phyloP scores from a whole-genome alignment of 2,888 invertebrate genomes.

The Ashinkailepas kermadecensis region DNA sequence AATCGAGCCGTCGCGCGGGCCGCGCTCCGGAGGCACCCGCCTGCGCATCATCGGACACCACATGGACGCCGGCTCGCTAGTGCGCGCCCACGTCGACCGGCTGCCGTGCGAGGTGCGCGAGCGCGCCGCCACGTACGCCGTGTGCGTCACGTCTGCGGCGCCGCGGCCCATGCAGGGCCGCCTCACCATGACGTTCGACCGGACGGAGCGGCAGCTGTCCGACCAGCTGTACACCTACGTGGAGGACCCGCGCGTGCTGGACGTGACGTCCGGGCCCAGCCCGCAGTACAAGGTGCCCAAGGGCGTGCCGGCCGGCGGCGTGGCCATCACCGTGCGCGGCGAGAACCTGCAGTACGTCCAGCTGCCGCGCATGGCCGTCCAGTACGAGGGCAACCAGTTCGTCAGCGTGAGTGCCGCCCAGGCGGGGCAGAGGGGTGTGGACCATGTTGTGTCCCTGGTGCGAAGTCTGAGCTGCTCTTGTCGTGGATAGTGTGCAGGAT shows the following conservation, averaged over 20 bases:
- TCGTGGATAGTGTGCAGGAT: no score
- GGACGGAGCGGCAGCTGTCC: slow-evolving; percentile 39
- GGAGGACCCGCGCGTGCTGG: slow-evolving; percentile 40
- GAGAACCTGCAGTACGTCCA: slow-evolving; percentile 83
- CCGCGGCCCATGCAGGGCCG: slow-evolving; percentile 36
- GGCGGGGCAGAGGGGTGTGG: no score
- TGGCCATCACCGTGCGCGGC: slow-evolving; percentile 79
- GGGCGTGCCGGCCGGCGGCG: slow-evolving; percentile 87
- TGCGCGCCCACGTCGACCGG: slow-evolving; percentile 78
- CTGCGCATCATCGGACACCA: slow-evolving; percentile 82
- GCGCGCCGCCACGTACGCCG: slow-evolving; percentile 34
- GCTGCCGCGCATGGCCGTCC: slow-evolving; percentile 90
- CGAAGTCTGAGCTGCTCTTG: no score
- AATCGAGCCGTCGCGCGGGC: slow-evolving; percentile 80
- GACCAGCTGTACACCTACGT: slow-evolving; percentile 42
- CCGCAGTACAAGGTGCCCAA: slow-evolving; percentile 67
- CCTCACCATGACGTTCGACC: slow-evolving; percentile 42
- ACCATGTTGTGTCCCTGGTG: no score
- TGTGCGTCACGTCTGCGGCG: slow-evolving; percentile 37
- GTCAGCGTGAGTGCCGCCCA: slow-evolving; percentile 54
- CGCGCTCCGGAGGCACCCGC: slow-evolving; percentile 88
- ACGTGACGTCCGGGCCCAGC: slow-evolving; percentile 69
- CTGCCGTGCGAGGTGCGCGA: slow-evolving; percentile 58
- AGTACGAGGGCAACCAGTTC: slow-evolving; percentile 72
- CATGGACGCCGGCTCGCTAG: slow-evolving; percentile 90